Conservation (phyloP, 2,113 vertebrate genomes). For the Engraulis encrasicolus region DNA sequence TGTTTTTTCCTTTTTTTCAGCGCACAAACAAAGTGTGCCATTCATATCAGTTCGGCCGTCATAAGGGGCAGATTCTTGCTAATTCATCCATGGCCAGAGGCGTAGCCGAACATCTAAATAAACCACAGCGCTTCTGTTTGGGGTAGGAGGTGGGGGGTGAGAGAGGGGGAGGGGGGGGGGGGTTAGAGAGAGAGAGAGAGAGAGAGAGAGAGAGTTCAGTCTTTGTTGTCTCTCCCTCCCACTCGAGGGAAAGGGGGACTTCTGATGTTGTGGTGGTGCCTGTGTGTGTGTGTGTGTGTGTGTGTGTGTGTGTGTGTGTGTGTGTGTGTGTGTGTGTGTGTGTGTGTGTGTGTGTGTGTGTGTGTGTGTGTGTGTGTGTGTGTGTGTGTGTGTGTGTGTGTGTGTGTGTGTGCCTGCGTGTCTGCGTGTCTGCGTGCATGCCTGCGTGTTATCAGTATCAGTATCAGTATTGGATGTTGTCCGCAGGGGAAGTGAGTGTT, state of each 20-base stretch:
- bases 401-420: too few relatives aligned
- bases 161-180: too few relatives aligned
- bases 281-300: not conserved
- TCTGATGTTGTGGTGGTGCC: too few relatives aligned
- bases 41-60: not conserved
- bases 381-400: not conserved
- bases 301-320: not conserved
- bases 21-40: not conserved
- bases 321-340: constrained; percentile 35
- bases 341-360: not conserved
- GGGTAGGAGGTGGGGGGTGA: too few relatives aligned
- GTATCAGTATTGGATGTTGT: constrained; percentile 32
- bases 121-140: not conserved
- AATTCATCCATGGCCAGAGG: not conserved
- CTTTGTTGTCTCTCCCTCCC: not conserved
- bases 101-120: not conserved
- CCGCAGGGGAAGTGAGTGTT: constrained; percentile 45
- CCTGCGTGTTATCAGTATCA: too few relatives aligned
- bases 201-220: not conserved
- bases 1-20: not conserved
- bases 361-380: not conserved
- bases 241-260: too few relatives aligned
- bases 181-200: too few relatives aligned
- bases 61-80: not conserved
- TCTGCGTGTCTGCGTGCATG: too few relatives aligned